Evolutionary conservation across 2,113 vertebrate species (phyloP).

Genomic region (Entelurus aequoreus): DNA sequence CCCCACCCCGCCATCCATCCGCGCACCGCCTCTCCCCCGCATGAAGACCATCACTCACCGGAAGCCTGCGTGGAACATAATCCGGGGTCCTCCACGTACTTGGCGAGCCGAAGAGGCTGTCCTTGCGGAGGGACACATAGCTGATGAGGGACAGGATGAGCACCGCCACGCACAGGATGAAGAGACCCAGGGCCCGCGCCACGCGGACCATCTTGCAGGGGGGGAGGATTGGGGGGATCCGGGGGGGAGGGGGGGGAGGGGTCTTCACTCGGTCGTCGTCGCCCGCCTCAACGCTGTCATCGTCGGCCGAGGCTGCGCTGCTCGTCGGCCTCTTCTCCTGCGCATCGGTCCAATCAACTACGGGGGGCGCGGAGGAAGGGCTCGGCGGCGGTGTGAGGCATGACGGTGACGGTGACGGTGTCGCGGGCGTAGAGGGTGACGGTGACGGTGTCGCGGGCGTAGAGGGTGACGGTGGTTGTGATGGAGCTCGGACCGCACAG

Average conservation of each 20-base stretch:
- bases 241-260: conserved; percentile 43
- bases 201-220: conserved; percentile 88
- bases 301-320: conserved; percentile 13
- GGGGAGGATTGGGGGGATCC: not conserved
- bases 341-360: conserved; percentile 22
- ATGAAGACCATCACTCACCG: conserved; percentile 74
- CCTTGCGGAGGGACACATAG: conserved; percentile 92
- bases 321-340: not conserved
- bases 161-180: conserved; percentile 90
- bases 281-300: conserved; percentile 10
- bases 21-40: not conserved
- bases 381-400: conserved; percentile 32
- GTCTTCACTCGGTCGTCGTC: conserved; percentile 34
- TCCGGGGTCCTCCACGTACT: conserved; percentile 85
- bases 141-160: conserved; percentile 94
- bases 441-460: not conserved
- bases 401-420: conserved; percentile 30
- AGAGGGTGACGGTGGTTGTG: not conserved
- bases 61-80: conserved; percentile 94
- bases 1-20: not conserved
- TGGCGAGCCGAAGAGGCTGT: conserved; percentile 86
- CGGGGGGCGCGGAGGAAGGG: conserved; percentile 28
- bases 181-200: conserved; percentile 87
- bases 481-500: conserved; percentile 15
- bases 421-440: not conserved